A percentile compares a stretch with the other conserved stretches of the same genome.
phyloP scores from a whole-genome alignment of 2,888 invertebrate genomes.

The Ditylenchus weischeri region DNA sequence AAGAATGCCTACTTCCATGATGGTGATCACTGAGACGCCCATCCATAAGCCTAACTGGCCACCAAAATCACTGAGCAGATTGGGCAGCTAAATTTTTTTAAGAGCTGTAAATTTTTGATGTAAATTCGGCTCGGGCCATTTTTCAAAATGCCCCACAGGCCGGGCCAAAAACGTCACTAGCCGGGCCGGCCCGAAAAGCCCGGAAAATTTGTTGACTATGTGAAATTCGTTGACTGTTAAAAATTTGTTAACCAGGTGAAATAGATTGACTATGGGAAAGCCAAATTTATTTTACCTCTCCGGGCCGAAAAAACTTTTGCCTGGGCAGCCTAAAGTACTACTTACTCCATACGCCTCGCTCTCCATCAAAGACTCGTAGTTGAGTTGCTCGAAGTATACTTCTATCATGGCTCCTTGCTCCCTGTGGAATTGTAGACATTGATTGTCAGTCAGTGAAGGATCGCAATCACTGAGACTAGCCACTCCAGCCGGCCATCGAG shows the following conservation, averaged over 20 bases:
- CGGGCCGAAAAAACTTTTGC: background rate
- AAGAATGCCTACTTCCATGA: conserved; percentile 41
- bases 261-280: background rate
- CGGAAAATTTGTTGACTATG: no score
- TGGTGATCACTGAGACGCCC: conserved; percentile 50
- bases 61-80: conserved; percentile 55
- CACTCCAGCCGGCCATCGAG: conserved; percentile 30
- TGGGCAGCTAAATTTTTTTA: conserved; percentile 37
- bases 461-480: conserved; percentile 43
- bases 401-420: conserved; percentile 49
- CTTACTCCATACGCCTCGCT: conserved; percentile 52
- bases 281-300: background rate
- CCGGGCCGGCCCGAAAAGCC: no score
- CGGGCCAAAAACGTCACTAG: no score
- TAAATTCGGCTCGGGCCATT: no score
- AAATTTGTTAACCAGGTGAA: background rate
- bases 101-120: background rate
- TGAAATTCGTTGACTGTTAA: background rate
- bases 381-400: conserved; percentile 55
- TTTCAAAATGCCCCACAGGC: no score
- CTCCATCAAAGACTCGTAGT: conserved; percentile 52
- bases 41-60: conserved; percentile 54
- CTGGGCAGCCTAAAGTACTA: conserved; percentile 19
- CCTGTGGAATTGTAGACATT: conserved; percentile 49
- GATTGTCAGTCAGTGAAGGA: conserved; percentile 39